Evolutionary conservation across 92 coral and sea anemone genomes (phyloP).

Genomic region (Virgularia gustaviana): DNA sequence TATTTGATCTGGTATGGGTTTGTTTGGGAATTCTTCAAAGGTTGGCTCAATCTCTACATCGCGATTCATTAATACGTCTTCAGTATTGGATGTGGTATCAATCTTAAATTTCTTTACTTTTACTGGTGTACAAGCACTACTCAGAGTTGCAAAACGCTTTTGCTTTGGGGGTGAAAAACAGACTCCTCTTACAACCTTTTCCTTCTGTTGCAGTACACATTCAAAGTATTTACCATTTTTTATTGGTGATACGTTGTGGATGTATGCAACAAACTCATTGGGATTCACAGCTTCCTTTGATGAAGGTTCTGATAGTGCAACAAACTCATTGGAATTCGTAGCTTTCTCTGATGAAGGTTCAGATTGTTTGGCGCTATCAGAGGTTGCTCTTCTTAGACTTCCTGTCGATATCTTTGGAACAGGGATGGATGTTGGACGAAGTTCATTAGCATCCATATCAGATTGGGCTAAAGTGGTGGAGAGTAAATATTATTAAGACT

Average conservation of each 20-base stretch:
- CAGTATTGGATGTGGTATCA: constrained; percentile 43
- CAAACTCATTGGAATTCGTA: too few species aligned
- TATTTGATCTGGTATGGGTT: constrained; percentile 7
- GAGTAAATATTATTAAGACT: too few species aligned
- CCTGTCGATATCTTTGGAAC: too few species aligned
- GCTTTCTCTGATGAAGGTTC: too few species aligned
- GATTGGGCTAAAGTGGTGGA: too few species aligned
- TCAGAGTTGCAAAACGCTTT: constrained; percentile 30
- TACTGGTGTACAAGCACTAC: constrained; percentile 37
- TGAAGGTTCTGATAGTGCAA: too few species aligned
- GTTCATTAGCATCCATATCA: too few species aligned
- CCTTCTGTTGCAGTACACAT: constrained; percentile 43
- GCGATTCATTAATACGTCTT: constrained; percentile 46
- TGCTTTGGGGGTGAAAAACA: constrained; percentile 52
- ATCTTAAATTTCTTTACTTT: constrained; percentile 52
- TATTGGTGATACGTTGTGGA: constrained; percentile 48
- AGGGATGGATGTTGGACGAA: too few species aligned
- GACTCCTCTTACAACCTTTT: constrained; percentile 39
- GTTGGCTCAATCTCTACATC: constrained; percentile 28
- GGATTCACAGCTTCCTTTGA: too few species aligned
- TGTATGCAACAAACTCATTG: too few species aligned
- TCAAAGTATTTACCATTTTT: constrained; percentile 50
- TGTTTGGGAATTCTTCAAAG: constrained; percentile 37
- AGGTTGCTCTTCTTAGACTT: too few species aligned
- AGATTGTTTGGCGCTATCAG: too few species aligned